Conservation (phyloP, 1,140 invertebrate genomes). For the Cheumatopsyche charites region DNA sequence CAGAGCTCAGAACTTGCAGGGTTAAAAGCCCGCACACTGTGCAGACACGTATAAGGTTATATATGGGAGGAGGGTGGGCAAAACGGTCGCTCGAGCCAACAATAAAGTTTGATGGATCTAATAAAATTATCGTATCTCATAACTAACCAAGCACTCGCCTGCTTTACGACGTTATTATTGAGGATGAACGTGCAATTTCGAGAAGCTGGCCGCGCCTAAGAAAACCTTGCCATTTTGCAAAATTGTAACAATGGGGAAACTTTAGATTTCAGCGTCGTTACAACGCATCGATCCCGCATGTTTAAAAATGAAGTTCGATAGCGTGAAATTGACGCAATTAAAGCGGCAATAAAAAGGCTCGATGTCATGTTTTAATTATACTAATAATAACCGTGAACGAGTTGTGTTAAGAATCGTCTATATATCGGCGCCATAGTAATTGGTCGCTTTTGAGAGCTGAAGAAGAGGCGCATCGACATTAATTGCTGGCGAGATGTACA, state of each 20-base stretch:
- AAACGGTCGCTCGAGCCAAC: neutral
- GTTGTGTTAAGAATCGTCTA: neutral
- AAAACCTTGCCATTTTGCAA: neutral
- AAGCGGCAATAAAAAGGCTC: slow-evolving; percentile 20
- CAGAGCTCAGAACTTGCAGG: neutral
- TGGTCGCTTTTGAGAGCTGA: slow-evolving; percentile 23
- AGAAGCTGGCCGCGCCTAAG: neutral
- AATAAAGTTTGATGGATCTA: slow-evolving; percentile 30
- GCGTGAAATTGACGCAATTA: slow-evolving; percentile 23
- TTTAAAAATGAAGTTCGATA: neutral
- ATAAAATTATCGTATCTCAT: slow-evolving; percentile 24
- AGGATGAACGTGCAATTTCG: slow-evolving; percentile 16
- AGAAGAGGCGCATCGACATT: slow-evolving; percentile 19
- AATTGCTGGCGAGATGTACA: slow-evolving; percentile 28
- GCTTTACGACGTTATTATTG: slow-evolving; percentile 19
- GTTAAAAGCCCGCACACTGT: slow-evolving; percentile 7
- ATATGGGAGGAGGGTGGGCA: too few relatives aligned
- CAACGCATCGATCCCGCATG: neutral
- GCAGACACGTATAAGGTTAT: too few relatives aligned
- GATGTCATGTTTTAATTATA: neutral
- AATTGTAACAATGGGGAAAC: neutral
- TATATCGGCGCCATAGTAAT: slow-evolving; percentile 18
- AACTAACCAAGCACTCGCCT: slow-evolving; percentile 6
- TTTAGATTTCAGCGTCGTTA: neutral
- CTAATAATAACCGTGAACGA: slow-evolving; percentile 22